Evolutionary conservation across 2,797 vertebrate genomes (phyloP).

Genomic region (Columba guinea): DNA sequence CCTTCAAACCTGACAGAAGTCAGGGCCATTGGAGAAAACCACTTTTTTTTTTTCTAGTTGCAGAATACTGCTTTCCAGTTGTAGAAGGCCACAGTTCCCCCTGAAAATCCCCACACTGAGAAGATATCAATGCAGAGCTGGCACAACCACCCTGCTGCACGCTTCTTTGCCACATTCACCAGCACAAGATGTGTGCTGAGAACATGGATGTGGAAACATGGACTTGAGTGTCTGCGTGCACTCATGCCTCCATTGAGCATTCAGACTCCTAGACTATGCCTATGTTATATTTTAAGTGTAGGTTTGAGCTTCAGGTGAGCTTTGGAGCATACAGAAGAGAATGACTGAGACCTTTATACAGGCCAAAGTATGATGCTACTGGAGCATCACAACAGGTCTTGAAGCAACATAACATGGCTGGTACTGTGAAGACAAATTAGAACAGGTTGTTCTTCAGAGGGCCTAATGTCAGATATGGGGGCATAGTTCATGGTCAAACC

Average conservation of each 20-base stretch:
- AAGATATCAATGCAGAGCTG: not conserved
- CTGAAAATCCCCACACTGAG: not conserved
- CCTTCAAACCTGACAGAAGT: not conserved
- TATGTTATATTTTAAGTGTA: not conserved
- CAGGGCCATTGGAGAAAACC: not conserved
- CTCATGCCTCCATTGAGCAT: not conserved
- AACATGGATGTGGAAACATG: not conserved
- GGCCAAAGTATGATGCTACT: not conserved
- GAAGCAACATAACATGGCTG: not conserved
- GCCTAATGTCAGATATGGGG: not conserved
- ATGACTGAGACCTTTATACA: not conserved
- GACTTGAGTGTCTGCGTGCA: accelerated
- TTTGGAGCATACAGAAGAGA: not conserved
- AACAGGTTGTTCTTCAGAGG: not conserved
- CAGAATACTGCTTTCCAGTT: not conserved
- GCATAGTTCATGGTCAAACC: not conserved
- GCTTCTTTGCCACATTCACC: not conserved
- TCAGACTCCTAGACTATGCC: not conserved
- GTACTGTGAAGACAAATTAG: not conserved
- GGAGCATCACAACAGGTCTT: not conserved
- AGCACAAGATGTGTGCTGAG: not conserved
- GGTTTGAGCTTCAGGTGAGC: not conserved
- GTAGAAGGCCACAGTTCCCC: not conserved
- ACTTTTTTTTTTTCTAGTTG: not conserved
- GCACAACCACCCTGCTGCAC: not conserved